Percentiles rank a stretch among this genome's conserved stretches.
phyloP scores from a whole-genome alignment of 1,140 invertebrate species.

The Doryteuthis pealeii region DNA sequence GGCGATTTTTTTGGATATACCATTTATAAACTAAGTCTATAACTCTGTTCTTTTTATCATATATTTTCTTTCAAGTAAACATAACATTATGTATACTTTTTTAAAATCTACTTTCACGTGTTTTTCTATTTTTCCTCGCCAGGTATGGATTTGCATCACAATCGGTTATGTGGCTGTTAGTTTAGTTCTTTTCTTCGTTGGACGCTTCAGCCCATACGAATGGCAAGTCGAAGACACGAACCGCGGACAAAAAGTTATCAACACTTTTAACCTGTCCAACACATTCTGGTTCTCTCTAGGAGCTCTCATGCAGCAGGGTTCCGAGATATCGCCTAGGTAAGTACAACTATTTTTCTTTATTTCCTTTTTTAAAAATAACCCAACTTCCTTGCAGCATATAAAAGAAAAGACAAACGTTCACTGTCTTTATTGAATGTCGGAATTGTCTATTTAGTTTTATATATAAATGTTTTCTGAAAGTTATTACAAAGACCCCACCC shows the following conservation, averaged over 20 bases:
- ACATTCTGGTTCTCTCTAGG: slow-evolving; percentile 87
- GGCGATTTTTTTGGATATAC: too few relatives aligned
- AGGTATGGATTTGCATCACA: slow-evolving; percentile 63
- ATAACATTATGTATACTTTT: too few relatives aligned
- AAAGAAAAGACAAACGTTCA: too few relatives aligned
- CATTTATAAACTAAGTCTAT: too few relatives aligned
- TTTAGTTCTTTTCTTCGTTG: slow-evolving; percentile 79
- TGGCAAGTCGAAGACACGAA: slow-evolving; percentile 70
- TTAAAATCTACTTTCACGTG: too few relatives aligned
- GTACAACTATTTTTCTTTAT: slow-evolving; percentile 18
- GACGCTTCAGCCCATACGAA: slow-evolving; percentile 90
- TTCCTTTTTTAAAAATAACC: not conserved
- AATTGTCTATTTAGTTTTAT: too few relatives aligned
- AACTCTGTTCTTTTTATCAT: too few relatives aligned
- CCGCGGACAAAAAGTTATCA: slow-evolving; percentile 46
- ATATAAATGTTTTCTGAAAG: too few relatives aligned
- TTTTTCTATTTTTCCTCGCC: slow-evolving; percentile 29
- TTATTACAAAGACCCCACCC: too few relatives aligned
- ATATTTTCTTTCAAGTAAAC: too few relatives aligned
- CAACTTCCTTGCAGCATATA: too few relatives aligned
- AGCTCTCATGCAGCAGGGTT: slow-evolving; percentile 98
- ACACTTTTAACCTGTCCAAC: slow-evolving; percentile 71
- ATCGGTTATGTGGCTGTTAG: slow-evolving; percentile 74
- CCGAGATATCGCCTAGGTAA: slow-evolving; percentile 88
- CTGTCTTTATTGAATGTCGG: too few relatives aligned